Percentiles rank a stretch among this genome's conserved stretches.
These are phyloP conservation scores for Epirrita christyi DNA, from an alignment of 2,888 invertebrate species.

Conservation along the genomic window DNA sequence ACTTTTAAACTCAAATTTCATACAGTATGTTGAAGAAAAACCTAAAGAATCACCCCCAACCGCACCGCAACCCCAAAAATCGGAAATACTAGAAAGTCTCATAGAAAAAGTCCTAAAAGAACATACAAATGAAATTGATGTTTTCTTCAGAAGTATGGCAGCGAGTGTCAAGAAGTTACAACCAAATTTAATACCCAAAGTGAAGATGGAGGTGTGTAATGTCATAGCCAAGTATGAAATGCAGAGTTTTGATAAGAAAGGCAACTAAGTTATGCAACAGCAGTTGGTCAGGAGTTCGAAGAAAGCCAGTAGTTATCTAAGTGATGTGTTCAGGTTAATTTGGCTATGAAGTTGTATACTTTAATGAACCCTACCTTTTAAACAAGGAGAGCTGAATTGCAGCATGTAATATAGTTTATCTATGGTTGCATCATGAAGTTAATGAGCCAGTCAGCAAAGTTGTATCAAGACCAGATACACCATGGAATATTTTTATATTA, in stretches of 20 bases:
- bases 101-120: constrained; percentile 77
- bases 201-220: constrained; percentile 81
- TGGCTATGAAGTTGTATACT: too few species aligned
- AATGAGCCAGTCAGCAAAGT: too few species aligned
- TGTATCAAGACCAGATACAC: too few species aligned
- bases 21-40: constrained; percentile 66
- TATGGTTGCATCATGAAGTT: too few species aligned
- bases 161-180: constrained; percentile 79
- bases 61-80: constrained; percentile 41
- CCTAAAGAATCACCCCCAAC: constrained; percentile 44
- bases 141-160: constrained; percentile 80
- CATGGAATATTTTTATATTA: too few species aligned
- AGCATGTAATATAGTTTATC: too few species aligned
- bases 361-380: too few species aligned
- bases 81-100: constrained; percentile 71
- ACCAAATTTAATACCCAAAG: constrained; percentile 78
- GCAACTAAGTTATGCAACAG: too few species aligned
- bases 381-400: too few species aligned
- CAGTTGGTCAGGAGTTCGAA: too few species aligned
- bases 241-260: constrained; percentile 75
- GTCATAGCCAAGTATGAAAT: constrained; percentile 81
- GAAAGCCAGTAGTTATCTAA: too few species aligned
- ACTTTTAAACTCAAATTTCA: constrained; percentile 65
- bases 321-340: too few species aligned
- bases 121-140: constrained; percentile 78